phyloP scores from a whole-genome alignment of 1,140 invertebrate species.

The Potamilus streckersoni region DNA sequence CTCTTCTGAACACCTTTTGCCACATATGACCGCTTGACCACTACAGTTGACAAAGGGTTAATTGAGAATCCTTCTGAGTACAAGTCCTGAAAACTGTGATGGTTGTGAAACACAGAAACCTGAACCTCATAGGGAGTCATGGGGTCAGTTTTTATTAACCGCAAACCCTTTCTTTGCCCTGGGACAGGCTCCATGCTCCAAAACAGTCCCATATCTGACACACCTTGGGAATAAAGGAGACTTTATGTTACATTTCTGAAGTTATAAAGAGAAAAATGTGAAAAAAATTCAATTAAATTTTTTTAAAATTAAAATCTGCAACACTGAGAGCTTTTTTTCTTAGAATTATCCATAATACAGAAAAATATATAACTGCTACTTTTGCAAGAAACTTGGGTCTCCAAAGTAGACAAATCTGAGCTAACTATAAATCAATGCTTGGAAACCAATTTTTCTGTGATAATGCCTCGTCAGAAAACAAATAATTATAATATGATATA shows the following conservation, averaged over 20 bases:
- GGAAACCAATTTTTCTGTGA: too few species aligned
- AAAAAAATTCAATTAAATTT: too few species aligned
- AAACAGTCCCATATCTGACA: slow-evolving; percentile 26
- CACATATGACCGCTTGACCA: slow-evolving; percentile 20
- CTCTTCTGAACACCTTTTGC: slow-evolving; percentile 14
- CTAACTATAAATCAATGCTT: too few species aligned
- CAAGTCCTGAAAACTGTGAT: slow-evolving; percentile 12
- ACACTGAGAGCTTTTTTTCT: too few species aligned
- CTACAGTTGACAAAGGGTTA: slow-evolving; percentile 2
- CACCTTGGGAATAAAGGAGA: slow-evolving; percentile 5
- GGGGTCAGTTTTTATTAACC: slow-evolving; percentile 16
- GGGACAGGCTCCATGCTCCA: slow-evolving; percentile 24
- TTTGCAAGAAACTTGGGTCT: too few species aligned
- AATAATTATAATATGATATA: too few species aligned
- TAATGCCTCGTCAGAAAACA: too few species aligned
- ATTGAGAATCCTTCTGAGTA: not conserved
- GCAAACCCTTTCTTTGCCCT: slow-evolving; percentile 5
- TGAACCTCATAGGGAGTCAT: not conserved
- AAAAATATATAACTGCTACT: too few species aligned
- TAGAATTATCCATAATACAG: too few species aligned
- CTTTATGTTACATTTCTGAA: not conserved
- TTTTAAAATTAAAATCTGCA: too few species aligned
- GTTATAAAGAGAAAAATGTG: too few species aligned
- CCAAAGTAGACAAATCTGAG: too few species aligned
- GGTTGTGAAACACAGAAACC: slow-evolving; percentile 10